A percentile compares a stretch with the other conserved stretches of the same genome.
Evolutionary conservation across 2,113 vertebrate genomes (phyloP).

Genomic region (Megaleporinus macrocephalus): DNA sequence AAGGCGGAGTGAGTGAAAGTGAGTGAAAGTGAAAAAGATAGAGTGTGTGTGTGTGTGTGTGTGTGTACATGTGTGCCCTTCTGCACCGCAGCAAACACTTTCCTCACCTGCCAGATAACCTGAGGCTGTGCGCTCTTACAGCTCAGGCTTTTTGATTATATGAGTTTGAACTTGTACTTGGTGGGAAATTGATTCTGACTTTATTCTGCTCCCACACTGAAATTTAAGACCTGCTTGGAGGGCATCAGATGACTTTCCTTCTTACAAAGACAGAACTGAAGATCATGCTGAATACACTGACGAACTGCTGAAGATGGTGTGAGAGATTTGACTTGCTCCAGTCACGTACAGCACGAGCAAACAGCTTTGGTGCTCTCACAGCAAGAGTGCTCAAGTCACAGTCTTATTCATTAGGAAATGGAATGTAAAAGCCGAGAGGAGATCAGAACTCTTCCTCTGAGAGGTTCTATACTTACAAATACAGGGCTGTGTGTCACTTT

Average conservation of each 20-base stretch:
- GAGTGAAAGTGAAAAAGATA: not conserved
- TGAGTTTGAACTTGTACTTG: constrained; percentile 44
- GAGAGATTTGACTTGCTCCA: not conserved
- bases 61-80: constrained; percentile 13
- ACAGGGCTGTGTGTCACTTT: not conserved
- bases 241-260: constrained; percentile 37
- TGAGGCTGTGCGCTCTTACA: constrained; percentile 40
- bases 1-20: too few species aligned
- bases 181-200: constrained; percentile 47
- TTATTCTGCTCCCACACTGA: constrained; percentile 46
- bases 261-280: constrained; percentile 11
- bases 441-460: not conserved
- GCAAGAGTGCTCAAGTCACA: not conserved
- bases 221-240: constrained; percentile 39
- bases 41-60: not conserved
- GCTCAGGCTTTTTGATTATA: constrained; percentile 46
- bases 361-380: not conserved
- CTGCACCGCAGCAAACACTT: constrained; percentile 2
- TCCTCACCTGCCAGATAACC: constrained; percentile 45
- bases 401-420: not conserved
- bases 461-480: not conserved
- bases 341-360: not conserved
- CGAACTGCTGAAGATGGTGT: constrained; percentile 20
- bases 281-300: constrained; percentile 24
- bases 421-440: not conserved